Base-by-base conservation (phyloP, 2,888 invertebrate species). In the Drosophila mayaguana region DNA sequence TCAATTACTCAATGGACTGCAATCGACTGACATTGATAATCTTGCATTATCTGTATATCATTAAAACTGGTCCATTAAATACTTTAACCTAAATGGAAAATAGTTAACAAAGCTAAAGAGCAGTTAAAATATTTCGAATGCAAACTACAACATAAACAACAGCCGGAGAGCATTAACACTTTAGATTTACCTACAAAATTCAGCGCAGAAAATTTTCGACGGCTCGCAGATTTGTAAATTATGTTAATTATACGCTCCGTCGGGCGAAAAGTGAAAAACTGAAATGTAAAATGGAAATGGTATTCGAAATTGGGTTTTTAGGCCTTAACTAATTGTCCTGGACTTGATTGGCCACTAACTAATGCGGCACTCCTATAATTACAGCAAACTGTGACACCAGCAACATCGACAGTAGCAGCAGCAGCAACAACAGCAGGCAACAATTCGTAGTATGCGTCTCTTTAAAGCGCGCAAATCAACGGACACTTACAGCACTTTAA, bases 391-490 rank as follows among this genome's bases (percentile, higher is more conserved):
- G 28, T 40, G 43, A 34, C 54, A 32, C 20, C 56, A 50, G 42
- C 64, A 69, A 22, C 46, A 42, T n/a, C 34, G 36, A 48, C 63
- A 42, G 22, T 40, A 53, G 32, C 42, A 55, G 28, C 42, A 43
- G 38, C 32, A 32, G 2, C 32, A 32, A 2, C 9, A 32, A 32
- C 28, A 45, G 32, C 42, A 43, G 43, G 34, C 14, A 56, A 70
- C 57, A 75, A 53, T 25, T 14, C 69, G 20, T 73, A 86, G 80
- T 62, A 93, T 93, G 93, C 92, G 93, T 83, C 91, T 93, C 67
- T 93, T 93, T 72, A 93, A 92, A 87, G 89, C 91, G 71, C 92
- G 92, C 83, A 93, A 93, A 91, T 92, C 93, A 45, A 91, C 91
- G 68, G 93, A 93, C 80, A 92, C 91, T 66, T 91, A 91, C 70